Percentiles rank a stretch among this genome's conserved stretches.
phyloP scores from a whole-genome alignment of 2,797 vertebrate genomes.

The Octomys mimax region DNA sequence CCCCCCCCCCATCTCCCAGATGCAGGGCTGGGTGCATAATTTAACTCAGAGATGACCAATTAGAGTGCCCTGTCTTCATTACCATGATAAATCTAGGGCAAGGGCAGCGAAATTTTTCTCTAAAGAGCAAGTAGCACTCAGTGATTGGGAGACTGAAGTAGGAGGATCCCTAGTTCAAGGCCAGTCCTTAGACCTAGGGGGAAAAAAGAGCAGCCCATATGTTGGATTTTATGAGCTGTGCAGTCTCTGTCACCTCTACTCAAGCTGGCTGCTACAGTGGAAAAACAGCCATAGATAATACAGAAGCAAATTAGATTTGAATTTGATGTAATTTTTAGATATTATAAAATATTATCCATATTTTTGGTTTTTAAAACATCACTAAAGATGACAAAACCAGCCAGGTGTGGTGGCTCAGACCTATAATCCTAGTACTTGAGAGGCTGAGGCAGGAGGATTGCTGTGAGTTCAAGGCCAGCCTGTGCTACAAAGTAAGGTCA shows the following conservation, averaged over 20 bases:
- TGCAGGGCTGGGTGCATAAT: not conserved
- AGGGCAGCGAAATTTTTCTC: not conserved
- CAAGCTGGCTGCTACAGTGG: not conserved
- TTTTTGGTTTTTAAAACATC: not conserved
- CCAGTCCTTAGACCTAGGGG: not conserved
- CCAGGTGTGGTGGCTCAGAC: no score
- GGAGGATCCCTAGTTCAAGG: not conserved
- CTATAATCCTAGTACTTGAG: no score
- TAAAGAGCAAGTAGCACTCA: slow-evolving; percentile 1
- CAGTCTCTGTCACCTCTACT: not conserved
- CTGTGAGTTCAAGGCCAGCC: no score
- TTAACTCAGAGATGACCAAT: not conserved
- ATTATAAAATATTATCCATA: not conserved
- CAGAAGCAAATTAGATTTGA: slow-evolving; percentile 17
- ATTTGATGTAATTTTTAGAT: slow-evolving; percentile 55
- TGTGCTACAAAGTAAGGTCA: no score
- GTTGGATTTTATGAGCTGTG: slow-evolving; percentile 18
- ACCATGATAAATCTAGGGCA: not conserved
- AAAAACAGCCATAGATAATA: not conserved
- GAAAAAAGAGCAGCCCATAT: slow-evolving; percentile 15
- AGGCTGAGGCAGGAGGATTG: no score
- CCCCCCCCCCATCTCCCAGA: not conserved
- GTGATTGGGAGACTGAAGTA: not conserved
- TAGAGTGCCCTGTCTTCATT: not conserved
- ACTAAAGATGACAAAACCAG: slow-evolving; percentile 13